These are phyloP conservation scores for Siniperca knerii DNA, from an alignment of 2,113 vertebrate genomes.

Conservation along the genomic window DNA sequence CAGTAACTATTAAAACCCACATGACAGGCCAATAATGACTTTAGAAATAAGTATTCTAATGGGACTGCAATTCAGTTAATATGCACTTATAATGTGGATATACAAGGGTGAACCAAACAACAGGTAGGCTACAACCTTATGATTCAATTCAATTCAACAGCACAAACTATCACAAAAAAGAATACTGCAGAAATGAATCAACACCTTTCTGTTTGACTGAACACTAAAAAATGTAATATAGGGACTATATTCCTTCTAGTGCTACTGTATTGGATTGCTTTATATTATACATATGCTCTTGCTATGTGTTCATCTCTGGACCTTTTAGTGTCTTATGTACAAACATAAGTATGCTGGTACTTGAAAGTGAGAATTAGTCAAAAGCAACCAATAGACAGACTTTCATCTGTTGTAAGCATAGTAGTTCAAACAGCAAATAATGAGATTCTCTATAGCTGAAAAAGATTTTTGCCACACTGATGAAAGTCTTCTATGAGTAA, in stretches of 20 bases:
- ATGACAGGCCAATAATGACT: constrained; percentile 31
- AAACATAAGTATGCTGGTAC: neutral
- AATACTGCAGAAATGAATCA: constrained; percentile 14
- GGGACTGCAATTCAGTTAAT: constrained; percentile 33
- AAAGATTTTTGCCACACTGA: constrained; percentile 41
- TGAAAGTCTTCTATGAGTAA: constrained; percentile 36
- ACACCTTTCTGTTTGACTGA: neutral
- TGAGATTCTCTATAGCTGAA: constrained; percentile 44
- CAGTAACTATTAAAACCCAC: constrained; percentile 25
- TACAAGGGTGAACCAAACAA: constrained; percentile 10
- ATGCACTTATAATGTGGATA: constrained; percentile 1
- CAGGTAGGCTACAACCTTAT: neutral
- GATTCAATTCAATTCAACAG: constrained; percentile 17
- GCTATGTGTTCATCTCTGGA: neutral
- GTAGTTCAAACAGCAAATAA: constrained; percentile 45
- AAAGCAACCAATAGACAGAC: constrained; percentile 20
- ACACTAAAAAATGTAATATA: constrained; percentile 15
- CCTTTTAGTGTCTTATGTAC: constrained; percentile 7
- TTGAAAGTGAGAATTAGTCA: constrained; percentile 28
- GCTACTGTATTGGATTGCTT: constrained; percentile 3
- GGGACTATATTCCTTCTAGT: neutral
- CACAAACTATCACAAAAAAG: neutral
- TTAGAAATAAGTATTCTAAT: constrained; percentile 30
- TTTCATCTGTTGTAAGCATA: constrained; percentile 28
- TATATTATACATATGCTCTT: constrained; percentile 25